phyloP scores from a whole-genome alignment of 2,113 vertebrate species.

The Eurypyga helias region DNA sequence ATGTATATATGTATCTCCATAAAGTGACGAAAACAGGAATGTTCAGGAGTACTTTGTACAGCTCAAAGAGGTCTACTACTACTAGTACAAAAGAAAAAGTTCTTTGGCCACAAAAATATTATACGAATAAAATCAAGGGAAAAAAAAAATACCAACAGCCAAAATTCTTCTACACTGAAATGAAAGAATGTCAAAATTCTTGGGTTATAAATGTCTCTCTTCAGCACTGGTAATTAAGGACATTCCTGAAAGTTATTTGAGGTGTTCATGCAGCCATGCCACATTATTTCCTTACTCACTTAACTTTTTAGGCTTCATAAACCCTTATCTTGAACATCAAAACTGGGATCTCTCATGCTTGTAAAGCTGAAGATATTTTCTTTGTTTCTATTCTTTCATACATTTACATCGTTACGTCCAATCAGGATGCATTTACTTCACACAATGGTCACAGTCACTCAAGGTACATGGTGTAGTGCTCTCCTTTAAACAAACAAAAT shows the following conservation, averaged over 20 bases:
- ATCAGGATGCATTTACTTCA: not conserved
- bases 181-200: not conserved
- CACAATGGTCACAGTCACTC: not conserved
- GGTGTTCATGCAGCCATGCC: not conserved
- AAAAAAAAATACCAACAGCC: not conserved
- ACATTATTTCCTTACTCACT: constrained; percentile 21
- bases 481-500: not conserved
- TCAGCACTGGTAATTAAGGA: not conserved
- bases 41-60: not conserved
- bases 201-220: not conserved
- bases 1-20: not conserved
- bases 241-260: not conserved
- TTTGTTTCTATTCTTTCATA: constrained; percentile 5
- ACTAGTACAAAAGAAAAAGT: not conserved
- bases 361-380: not conserved
- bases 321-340: not conserved
- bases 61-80: not conserved
- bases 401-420: not conserved
- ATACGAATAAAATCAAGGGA: not conserved
- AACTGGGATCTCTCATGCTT: not conserved
- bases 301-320: constrained; percentile 34
- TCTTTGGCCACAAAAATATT: not conserved
- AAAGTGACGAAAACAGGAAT: not conserved
- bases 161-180: not conserved
- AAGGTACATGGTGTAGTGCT: not conserved